phyloP scores from a whole-genome alignment of 1,140 invertebrate genomes.

The Drosophila sechellia region DNA sequence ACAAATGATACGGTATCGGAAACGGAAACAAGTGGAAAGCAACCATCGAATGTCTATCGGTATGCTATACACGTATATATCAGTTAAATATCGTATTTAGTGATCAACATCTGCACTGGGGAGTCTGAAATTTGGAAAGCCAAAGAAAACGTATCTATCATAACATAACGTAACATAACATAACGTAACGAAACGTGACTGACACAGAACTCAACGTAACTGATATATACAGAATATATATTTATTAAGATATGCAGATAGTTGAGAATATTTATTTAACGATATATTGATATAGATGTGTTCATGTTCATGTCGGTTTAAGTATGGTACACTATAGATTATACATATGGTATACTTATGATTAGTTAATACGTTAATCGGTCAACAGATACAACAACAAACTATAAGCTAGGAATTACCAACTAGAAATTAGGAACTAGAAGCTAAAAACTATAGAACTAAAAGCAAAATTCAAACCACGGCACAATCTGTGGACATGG shows the following conservation, averaged over 20 bases:
- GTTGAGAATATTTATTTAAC: constrained; percentile 9
- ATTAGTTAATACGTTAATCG: constrained; percentile 45
- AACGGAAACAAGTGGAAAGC: constrained; percentile 12
- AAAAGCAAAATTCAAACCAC: constrained; percentile 55
- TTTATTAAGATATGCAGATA: constrained; percentile 19
- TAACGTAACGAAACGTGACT: constrained; percentile 27
- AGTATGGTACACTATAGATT: constrained; percentile 51
- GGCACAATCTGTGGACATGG: constrained; percentile 61
- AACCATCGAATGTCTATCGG: constrained; percentile 8
- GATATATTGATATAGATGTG: constrained; percentile 48
- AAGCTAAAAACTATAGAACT: constrained; percentile 57
- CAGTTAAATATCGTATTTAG: constrained; percentile 1
- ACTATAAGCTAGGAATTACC: constrained; percentile 56
- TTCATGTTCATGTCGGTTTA: constrained; percentile 35
- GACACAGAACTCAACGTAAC: constrained; percentile 35
- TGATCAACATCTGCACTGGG: background rate
- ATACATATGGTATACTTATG: constrained; percentile 51
- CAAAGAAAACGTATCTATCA: background rate
- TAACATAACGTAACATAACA: background rate
- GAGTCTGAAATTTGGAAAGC: constrained; percentile 1
- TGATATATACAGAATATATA: constrained; percentile 16
- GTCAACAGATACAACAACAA: constrained; percentile 66
- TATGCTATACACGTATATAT: constrained; percentile 11
- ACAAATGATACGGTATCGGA: constrained; percentile 55
- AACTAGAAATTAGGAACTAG: constrained; percentile 55